Evolutionary conservation across 2,113 vertebrate species (phyloP).

Genomic region (Rostratula benghalensis): DNA sequence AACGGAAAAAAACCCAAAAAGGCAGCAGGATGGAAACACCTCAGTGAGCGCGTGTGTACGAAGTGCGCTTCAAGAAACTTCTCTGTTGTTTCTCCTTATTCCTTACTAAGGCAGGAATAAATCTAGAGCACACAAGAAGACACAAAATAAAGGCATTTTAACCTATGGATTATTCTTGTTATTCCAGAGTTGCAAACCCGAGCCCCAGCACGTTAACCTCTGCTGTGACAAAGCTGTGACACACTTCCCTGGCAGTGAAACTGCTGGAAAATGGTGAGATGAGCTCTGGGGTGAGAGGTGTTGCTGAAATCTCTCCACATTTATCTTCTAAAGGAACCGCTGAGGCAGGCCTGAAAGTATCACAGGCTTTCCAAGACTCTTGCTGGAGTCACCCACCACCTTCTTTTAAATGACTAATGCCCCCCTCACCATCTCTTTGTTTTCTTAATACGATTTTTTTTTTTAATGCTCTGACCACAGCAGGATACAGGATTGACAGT

Average conservation of each 20-base stretch:
- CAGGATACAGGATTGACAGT: not conserved
- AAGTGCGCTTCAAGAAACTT: not conserved
- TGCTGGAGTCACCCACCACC: not conserved
- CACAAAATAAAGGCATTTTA: not conserved
- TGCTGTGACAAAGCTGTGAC: not conserved
- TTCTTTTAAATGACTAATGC: not conserved
- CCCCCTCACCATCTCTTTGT: not conserved
- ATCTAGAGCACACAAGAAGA: not conserved
- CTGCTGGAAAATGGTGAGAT: not conserved
- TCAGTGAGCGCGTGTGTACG: fast-evolving
- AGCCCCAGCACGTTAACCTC: not conserved
- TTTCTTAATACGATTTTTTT: not conserved
- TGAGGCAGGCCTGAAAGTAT: not conserved
- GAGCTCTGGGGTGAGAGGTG: not conserved
- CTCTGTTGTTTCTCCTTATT: not conserved
- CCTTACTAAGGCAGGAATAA: not conserved
- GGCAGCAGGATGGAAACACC: not conserved
- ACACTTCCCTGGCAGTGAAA: not conserved
- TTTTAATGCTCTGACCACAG: not conserved
- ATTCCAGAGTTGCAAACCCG: not conserved
- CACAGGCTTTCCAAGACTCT: not conserved
- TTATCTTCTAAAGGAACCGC: not conserved
- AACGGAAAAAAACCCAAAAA: not conserved
- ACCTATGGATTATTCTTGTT: not conserved
- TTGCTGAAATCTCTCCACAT: not conserved